These are phyloP conservation scores for Gobio occitaniae DNA, from an alignment of 2,797 vertebrate genomes.

Conservation along the genomic window DNA sequence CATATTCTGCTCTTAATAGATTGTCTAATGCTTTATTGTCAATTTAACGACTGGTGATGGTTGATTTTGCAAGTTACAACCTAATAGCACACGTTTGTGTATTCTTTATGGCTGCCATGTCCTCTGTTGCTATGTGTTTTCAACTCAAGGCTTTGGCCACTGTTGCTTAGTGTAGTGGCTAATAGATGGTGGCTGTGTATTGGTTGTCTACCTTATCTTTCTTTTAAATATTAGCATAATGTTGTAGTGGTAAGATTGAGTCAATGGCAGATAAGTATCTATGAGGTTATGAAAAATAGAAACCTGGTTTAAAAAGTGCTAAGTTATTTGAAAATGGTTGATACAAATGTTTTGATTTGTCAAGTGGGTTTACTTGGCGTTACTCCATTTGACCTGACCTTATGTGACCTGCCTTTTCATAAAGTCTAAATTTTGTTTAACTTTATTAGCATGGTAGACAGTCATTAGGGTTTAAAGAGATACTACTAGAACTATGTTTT, in stretches of 20 bases:
- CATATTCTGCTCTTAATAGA: not conserved
- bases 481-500: not conserved
- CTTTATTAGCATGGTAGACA: not conserved
- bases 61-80: not conserved
- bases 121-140: slow-evolving; percentile 24
- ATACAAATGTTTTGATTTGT: not conserved
- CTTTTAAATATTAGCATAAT: not conserved
- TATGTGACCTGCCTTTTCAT: not conserved
- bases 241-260: not conserved
- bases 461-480: not conserved
- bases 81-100: not conserved
- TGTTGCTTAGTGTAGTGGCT: not conserved
- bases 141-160: slow-evolving; percentile 7
- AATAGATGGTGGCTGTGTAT: not conserved
- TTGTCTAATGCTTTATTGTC: too few relatives aligned
- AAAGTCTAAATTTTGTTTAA: not conserved
- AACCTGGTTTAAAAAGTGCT: not conserved
- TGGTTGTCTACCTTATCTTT: not conserved
- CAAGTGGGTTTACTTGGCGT: not conserved
- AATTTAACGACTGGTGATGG: not conserved
- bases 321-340: not conserved
- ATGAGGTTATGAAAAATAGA: not conserved
- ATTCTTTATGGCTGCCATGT: slow-evolving; percentile 7
- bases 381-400: not conserved
- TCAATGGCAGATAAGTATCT: not conserved